Conservation (phyloP, 2,113 vertebrate species). For the Hemiscyllium ocellatum region DNA sequence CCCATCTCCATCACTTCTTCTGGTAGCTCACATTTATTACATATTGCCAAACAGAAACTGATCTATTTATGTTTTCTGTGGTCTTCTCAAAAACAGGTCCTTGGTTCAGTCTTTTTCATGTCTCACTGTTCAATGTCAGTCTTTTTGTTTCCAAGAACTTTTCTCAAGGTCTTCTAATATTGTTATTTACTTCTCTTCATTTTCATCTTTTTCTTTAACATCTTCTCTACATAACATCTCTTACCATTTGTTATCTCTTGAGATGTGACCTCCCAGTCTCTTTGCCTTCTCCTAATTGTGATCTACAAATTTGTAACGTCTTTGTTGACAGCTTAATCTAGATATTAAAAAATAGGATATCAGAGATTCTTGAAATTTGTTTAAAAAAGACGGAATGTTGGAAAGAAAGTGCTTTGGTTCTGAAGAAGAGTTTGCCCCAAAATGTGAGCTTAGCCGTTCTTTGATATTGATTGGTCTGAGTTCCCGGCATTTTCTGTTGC, state of each 20-base stretch:
- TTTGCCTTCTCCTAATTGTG: background rate
- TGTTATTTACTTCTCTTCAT: background rate
- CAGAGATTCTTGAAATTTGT: background rate
- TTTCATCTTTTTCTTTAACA: too few relatives aligned
- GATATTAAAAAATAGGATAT: background rate
- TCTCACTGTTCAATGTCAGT: background rate
- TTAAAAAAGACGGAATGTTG: background rate
- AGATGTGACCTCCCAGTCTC: background rate
- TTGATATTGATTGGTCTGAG: background rate
- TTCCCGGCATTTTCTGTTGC: background rate
- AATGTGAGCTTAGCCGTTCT: background rate
- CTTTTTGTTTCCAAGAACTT: background rate
- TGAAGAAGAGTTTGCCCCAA: background rate
- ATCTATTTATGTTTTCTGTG: background rate
- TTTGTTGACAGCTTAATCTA: background rate
- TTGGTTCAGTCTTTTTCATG: background rate
- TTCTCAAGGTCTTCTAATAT: background rate
- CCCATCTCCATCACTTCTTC: too few relatives aligned
- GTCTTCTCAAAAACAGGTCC: background rate
- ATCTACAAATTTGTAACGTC: background rate
- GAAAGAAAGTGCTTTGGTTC: background rate
- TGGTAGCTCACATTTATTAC: too few relatives aligned
- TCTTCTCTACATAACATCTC: background rate
- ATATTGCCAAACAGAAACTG: background rate
- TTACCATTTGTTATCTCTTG: background rate